A percentile compares a stretch with the other conserved stretches of the same genome.
Evolutionary conservation across 1,140 invertebrate genomes (phyloP).

Genomic region (Ooceraea biroi): DNA sequence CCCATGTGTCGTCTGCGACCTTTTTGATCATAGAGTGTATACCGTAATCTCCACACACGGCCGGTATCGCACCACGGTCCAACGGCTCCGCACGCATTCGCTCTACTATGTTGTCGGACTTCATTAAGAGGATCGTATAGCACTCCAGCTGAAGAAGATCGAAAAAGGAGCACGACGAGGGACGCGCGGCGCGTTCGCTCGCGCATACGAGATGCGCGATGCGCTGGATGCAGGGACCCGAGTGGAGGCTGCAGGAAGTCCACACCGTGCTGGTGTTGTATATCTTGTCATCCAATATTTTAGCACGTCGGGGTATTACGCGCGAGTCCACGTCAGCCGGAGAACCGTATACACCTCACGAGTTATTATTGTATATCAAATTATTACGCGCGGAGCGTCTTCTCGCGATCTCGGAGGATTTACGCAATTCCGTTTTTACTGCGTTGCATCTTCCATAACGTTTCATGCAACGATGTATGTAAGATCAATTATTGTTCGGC

Average conservation of each 20-base stretch:
- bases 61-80: constrained; percentile 60
- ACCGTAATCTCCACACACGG: constrained; percentile 64
- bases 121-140: constrained; percentile 75
- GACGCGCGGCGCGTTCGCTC: constrained; percentile 11
- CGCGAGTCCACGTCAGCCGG: constrained; percentile 34
- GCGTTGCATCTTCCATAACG: too few relatives aligned
- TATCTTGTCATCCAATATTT: constrained; percentile 57
- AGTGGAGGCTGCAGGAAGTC: constrained; percentile 38
- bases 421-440: too few relatives aligned
- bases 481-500: too few relatives aligned
- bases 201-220: constrained; percentile 3
- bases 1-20: constrained; percentile 50
- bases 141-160: constrained; percentile 64
- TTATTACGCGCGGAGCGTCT: background rate
- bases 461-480: too few relatives aligned
- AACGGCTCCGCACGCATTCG: constrained; percentile 56
- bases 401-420: too few relatives aligned
- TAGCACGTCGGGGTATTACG: constrained; percentile 42
- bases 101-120: constrained; percentile 69
- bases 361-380: constrained; percentile 31
- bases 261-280: constrained; percentile 20
- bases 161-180: constrained; percentile 46
- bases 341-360: constrained; percentile 23
- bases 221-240: constrained; percentile 1
- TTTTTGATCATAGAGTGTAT: constrained; percentile 67